phyloP scores from a whole-genome alignment of 2,113 vertebrate genomes.

The Nothobranchius furzeri region DNA sequence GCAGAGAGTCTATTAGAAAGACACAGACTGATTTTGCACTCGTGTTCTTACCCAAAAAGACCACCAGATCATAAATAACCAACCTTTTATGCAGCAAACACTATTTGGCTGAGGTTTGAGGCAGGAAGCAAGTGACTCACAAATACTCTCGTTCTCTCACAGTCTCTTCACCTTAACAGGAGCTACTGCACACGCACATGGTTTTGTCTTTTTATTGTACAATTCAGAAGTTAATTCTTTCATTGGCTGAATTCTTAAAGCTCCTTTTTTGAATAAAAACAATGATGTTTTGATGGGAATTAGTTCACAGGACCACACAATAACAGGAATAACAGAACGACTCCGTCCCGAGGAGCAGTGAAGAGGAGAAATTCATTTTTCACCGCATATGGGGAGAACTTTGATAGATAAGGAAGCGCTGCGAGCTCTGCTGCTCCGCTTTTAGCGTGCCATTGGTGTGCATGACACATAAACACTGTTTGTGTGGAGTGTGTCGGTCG shows the following conservation, averaged over 20 bases:
- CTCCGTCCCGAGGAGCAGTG: constrained; percentile 53
- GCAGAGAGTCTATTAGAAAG: constrained; percentile 6
- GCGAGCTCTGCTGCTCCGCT: constrained; percentile 56
- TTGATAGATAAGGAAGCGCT: constrained; percentile 70
- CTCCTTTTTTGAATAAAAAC: not conserved
- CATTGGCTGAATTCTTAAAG: not conserved
- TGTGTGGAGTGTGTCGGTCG: constrained; percentile 29
- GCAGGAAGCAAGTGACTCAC: constrained; percentile 1
- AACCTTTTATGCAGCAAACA: constrained; percentile 26
- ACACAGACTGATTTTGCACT: constrained; percentile 36
- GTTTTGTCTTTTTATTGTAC: constrained; percentile 1
- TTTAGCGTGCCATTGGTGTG: constrained; percentile 43
- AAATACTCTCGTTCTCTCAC: constrained; percentile 13
- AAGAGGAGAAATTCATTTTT: constrained; percentile 72
- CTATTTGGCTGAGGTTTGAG: constrained; percentile 36
- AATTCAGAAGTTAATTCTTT: constrained; percentile 2
- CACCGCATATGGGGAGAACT: constrained; percentile 59
- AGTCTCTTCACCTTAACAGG: not conserved
- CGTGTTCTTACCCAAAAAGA: constrained; percentile 32
- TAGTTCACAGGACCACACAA: constrained; percentile 33
- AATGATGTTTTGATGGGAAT: not conserved
- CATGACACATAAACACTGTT: constrained; percentile 49
- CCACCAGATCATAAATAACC: constrained; percentile 30
- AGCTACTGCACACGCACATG: constrained; percentile 8
- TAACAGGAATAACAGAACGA: constrained; percentile 39